These are phyloP conservation scores for Poeciliopsis prolifica DNA, from an alignment of 2,113 vertebrate species.

Conservation along the genomic window DNA sequence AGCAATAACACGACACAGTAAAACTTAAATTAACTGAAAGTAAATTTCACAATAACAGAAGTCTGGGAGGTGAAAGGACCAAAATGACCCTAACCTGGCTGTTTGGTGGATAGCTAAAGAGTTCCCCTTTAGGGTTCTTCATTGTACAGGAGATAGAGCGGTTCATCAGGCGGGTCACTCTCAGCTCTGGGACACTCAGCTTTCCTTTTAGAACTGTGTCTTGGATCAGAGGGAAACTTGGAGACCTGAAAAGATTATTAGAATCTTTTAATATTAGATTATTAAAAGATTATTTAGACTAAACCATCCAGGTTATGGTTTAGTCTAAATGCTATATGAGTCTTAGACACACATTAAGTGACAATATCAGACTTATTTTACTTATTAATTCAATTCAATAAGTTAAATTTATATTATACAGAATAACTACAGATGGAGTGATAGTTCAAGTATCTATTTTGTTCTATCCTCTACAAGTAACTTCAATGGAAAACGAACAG, in stretches of 20 bases:
- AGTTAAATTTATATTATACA: background rate
- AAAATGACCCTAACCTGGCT: constrained; percentile 85
- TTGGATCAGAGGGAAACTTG: constrained; percentile 96
- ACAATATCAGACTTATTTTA: background rate
- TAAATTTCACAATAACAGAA: background rate
- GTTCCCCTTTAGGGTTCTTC: constrained; percentile 96
- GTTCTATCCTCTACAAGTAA: too few relatives aligned
- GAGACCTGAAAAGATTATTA: constrained; percentile 83
- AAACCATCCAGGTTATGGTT: background rate
- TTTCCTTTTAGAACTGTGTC: constrained; percentile 96
- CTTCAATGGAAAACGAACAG: too few relatives aligned
- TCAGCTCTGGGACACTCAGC: constrained; percentile 90
- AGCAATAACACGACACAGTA: background rate
- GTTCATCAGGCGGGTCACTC: constrained; percentile 95
- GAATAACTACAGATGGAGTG: background rate
- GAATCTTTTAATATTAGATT: too few relatives aligned
- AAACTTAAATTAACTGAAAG: background rate
- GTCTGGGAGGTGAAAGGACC: background rate
- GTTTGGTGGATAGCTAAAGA: constrained; percentile 91
- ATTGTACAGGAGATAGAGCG: constrained; percentile 95
- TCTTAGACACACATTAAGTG: background rate
- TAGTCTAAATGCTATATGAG: too few relatives aligned
- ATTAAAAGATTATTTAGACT: constrained; percentile 5
- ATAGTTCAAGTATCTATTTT: too few relatives aligned
- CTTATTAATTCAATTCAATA: background rate